Evolutionary conservation across 2,888 invertebrate species (phyloP), one percentile per base, ranked within the genome.

Genomic region (Mylabris sibirica): DNA sequence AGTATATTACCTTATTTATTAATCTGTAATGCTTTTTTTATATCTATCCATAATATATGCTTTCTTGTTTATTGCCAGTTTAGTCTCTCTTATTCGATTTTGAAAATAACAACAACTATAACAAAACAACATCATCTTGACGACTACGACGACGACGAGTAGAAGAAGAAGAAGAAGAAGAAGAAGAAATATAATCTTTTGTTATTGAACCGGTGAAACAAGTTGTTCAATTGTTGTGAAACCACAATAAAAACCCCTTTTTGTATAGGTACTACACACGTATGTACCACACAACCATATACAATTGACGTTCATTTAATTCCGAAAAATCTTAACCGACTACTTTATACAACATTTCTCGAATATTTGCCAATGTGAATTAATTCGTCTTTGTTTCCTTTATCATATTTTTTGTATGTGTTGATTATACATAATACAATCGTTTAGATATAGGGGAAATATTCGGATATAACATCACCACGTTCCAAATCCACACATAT

Each of bases 131-230:
- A 20, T 53, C 49, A 53, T 53, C 49, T 53, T 17, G 20, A 64
- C 9, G 57, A 41, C 30, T 4, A 64, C 3, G 57, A 41, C n/a
- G n/a, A n/a, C n/a, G n/a, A n/a, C n/a, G n/a, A n/a, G n/a, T n/a
- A n/a, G 20, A 59, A 64, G 57, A 20, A 62, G 30, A 30, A 30
- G 30, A 59, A 11, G n/a, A n/a, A n/a, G 20, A 59, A 64, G 57
- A 20, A 62, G 30, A 30, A 30, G 30, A 59, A 11, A 41, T 65
- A 61, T 65, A 22, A 60, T 64, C 57, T 35, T 62, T 22, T 53
- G 22, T 53, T 30, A 24, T 60, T 61, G 68, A 70, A 71, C 72
- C 72, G 69, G 72, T 63, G 67, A 66, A 69, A 67, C 72, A 73
- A 73, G 67, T 68, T 72, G 72, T 72, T 67, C 66, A 67, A 68